phyloP scores from a whole-genome alignment of 2,888 invertebrate genomes.

The Melangyna quadrimaculata region DNA sequence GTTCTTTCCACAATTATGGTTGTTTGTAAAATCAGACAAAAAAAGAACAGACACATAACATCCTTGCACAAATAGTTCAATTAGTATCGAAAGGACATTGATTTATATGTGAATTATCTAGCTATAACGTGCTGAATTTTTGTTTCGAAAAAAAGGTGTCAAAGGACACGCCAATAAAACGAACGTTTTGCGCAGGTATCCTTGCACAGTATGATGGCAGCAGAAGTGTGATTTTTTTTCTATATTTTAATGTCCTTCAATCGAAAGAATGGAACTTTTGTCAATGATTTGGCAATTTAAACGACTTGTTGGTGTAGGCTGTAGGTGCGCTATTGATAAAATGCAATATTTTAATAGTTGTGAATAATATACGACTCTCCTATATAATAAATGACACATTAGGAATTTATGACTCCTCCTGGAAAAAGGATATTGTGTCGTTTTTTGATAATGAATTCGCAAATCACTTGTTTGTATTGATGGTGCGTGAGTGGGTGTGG shows the following conservation, averaged over 20 bases:
- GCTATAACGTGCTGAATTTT: background rate
- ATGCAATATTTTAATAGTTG: background rate
- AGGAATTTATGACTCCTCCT: constrained; percentile 43
- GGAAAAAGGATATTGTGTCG: constrained; percentile 15
- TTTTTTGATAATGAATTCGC: constrained; percentile 33
- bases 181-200: constrained; percentile 39
- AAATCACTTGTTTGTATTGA: constrained; percentile 36
- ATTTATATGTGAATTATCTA: constrained; percentile 45
- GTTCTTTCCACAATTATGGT: constrained; percentile 58
- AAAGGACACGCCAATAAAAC: constrained; percentile 24
- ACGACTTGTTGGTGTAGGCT: constrained; percentile 62
- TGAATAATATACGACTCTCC: background rate
- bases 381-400: constrained; percentile 50
- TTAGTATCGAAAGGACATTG: constrained; percentile 60
- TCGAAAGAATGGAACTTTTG: constrained; percentile 13
- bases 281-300: constrained; percentile 58
- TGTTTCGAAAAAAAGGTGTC: constrained; percentile 49
- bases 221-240: constrained; percentile 28
- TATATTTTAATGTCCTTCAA: constrained; percentile 41
- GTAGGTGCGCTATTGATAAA: constrained; percentile 33
- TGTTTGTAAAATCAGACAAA: background rate
- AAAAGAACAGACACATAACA: constrained; percentile 28
- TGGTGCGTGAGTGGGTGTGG: constrained; percentile 53
- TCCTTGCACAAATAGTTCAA: constrained; percentile 63
- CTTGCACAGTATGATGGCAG: background rate